Evolutionary conservation across 2,888 invertebrate species (phyloP).

Genomic region (Drosophila putrida): DNA sequence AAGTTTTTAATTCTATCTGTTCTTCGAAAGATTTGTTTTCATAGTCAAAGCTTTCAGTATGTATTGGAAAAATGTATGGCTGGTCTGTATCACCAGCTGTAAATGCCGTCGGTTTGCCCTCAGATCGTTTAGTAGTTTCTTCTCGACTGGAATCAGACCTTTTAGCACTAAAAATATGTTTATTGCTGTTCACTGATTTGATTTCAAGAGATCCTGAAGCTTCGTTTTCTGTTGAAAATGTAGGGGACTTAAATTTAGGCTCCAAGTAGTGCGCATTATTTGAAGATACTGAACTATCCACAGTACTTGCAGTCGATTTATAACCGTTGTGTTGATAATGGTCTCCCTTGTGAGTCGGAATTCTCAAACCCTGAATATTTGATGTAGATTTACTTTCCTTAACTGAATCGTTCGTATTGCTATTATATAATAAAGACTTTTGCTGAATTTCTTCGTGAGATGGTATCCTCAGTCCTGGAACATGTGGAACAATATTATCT

Average conservation of each 20-base stretch:
- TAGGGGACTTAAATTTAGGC: not conserved
- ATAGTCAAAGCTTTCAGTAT: not conserved
- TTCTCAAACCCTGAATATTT: not conserved
- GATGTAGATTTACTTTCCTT: not conserved
- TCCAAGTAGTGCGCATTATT: not conserved
- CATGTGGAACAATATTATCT: not conserved
- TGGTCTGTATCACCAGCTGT: not conserved
- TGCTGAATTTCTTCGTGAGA: conserved; percentile 8
- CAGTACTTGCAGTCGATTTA: not conserved
- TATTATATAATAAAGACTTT: not conserved
- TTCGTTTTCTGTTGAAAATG: not conserved
- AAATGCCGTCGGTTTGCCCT: not conserved
- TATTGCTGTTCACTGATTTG: not conserved
- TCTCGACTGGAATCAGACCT: not conserved
- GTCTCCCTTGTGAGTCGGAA: not conserved
- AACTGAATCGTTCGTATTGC: not conserved
- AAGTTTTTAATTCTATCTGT: not conserved
- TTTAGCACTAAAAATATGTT: not conserved
- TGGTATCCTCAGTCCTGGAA: not conserved
- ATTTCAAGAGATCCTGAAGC: not conserved
- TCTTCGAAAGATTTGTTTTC: not conserved
- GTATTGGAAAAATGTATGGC: conserved; percentile 3
- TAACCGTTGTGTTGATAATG: not conserved
- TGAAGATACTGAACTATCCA: not conserved
- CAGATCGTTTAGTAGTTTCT: not conserved